Base-by-base conservation (phyloP, 2,113 vertebrate species). In the Gasterosteus aculeatus region DNA sequence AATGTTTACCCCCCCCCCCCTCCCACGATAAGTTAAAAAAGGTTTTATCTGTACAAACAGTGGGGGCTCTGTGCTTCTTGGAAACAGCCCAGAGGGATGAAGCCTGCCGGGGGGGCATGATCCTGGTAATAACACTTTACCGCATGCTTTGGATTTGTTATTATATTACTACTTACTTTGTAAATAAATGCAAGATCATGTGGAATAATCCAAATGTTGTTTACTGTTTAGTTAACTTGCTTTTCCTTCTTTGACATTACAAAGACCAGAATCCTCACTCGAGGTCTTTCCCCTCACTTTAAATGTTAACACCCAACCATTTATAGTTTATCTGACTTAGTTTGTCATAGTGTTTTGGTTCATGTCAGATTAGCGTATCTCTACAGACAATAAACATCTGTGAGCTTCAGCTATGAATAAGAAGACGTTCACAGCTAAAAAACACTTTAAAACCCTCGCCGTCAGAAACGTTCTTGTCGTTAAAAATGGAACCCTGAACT, bases 11-110 rank as follows among this genome's bases (percentile, higher is more conserved):
- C 68, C 66, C 61, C 54, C 35, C 6, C 57, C 63, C 31, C 46
- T 69, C 75, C 59, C 41, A 26, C 42, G 58, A 60, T 42, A 16
- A 26, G 35, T 12, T 26, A 47, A 63, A 80, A 68, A 63, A 63
- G 53, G 80, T 86, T 74, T 81, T 49, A 79, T 83, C 57, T 84
- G 82, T 67, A 31, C 53, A 75, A 80, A 89, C 84, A 87, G 65
- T 65, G 67, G 84, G 39, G 15, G 54, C 83, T 84, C 80, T 90
- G 85, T 87, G 39, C 11, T 69, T 76, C 72, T 78, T 3, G 78
- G 67, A 85, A 83, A 81, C 53, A 58, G 46, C 77, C 83, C 72
- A 54, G 51, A 83, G 85, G 60, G 77, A 78, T 51, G 77, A 11
- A 75, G 72, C 38, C 57, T 54, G 74, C 10, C 61, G 33, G 8